Percentiles rank a stretch among this genome's conserved stretches.
phyloP scores from a whole-genome alignment of 2,888 invertebrate genomes.

The Eulithis testata region DNA sequence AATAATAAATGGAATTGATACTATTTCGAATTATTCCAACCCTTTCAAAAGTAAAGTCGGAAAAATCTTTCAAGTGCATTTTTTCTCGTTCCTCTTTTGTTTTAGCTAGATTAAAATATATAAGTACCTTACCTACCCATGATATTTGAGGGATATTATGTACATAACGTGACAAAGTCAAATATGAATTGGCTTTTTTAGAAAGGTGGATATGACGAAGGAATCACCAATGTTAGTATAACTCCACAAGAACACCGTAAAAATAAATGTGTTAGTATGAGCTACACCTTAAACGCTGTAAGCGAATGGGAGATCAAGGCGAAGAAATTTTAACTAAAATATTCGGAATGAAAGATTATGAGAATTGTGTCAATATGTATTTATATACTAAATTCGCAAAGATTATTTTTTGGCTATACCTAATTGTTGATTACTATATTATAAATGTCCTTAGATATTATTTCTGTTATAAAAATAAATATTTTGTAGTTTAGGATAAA shows the following conservation, averaged over 20 bases:
- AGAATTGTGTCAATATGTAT: no score
- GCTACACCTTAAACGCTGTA: no score
- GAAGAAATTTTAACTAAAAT: no score
- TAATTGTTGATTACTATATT: background rate
- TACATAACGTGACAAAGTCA: background rate
- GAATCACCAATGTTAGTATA: no score
- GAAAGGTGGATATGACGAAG: no score
- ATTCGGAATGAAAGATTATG: no score
- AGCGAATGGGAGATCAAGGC: no score
- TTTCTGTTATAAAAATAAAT: background rate
- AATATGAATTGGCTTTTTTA: no score
- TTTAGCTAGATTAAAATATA: background rate
- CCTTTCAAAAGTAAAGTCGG: background rate
- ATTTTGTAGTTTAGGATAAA: background rate
- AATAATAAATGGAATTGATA: slow-evolving; percentile 37
- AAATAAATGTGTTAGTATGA: no score
- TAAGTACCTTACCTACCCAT: background rate
- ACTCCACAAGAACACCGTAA: no score
- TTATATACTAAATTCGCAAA: no score
- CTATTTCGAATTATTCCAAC: slow-evolving; percentile 2
- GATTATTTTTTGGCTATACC: background rate
- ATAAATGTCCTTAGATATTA: background rate
- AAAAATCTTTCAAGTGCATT: slow-evolving; percentile 7
- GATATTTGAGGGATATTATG: background rate
- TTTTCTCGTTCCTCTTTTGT: background rate